Base-by-base conservation (phyloP, 2,888 invertebrate genomes). In the Drosophila nigricruria region DNA sequence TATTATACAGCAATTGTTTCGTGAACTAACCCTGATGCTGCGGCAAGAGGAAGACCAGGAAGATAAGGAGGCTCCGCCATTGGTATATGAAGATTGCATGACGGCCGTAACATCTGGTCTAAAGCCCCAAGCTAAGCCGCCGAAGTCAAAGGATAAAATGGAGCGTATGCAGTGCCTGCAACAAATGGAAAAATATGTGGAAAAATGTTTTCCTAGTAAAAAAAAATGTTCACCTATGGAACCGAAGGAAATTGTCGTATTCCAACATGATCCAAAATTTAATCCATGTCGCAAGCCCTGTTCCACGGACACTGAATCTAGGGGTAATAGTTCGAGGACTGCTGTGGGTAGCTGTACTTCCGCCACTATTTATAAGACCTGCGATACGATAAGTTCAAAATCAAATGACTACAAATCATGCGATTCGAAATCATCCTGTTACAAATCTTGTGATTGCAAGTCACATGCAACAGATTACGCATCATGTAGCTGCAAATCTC, bases 211-310 rank as follows among this genome's bases (percentile, higher is more conserved):
- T 36, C 60, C 70, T 0, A 12, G 0, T 30, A 1, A 54, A 23
- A 53, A 67, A 23, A 62, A 54, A 8, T 1, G 10, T 16, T 8
- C 0, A 0, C 20, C 34, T 3, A 25, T 43, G 14, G 47, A 63
- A 16, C 52, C 30, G 1, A 27, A 1, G 1, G 82, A 84, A 56
- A 72, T 84, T 5, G 68, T 47, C 5, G 73, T 30, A 0, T 72
- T 88, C 5, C 86, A 89, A 47, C 10, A 34, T 1, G 81, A 81
- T 56, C 81, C 88, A 2, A 34, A 69, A 2, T 84, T 86, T 23
- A 32, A 56, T 25, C 72, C 80, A 2, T 23, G 38, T 23, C 10
- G 9, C 14, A 53, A 16, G 8, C 5, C 30, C 0, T 1, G 1
- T 14, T 36, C 9, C 14, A n/a, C 8, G 36, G 49, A 36, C 8